A percentile compares a stretch with the other conserved stretches of the same genome.
Conservation (phyloP, 2,113 vertebrate genomes). For the Neotragus moschatus region DNA sequence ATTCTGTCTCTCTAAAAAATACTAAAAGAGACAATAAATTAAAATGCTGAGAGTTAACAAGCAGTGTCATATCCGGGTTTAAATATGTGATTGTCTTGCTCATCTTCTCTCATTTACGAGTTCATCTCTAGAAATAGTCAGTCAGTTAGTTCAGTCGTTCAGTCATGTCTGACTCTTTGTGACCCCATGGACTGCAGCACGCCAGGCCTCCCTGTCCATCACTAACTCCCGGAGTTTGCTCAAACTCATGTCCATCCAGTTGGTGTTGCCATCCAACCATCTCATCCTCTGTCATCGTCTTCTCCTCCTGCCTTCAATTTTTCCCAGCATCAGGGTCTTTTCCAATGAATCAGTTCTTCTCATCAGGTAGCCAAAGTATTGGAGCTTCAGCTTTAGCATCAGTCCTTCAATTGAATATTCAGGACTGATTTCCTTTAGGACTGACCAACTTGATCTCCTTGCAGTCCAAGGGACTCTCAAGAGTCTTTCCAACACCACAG, state of each 20-base stretch:
- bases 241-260: neutral
- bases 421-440: neutral
- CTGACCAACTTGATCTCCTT: neutral
- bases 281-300: neutral
- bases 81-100: neutral
- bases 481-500: neutral
- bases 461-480: neutral
- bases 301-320: neutral
- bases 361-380: neutral
- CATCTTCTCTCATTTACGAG: neutral
- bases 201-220: neutral
- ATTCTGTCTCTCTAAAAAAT: neutral
- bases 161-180: neutral
- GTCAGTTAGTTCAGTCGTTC: neutral
- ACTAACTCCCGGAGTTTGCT: neutral
- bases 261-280: neutral
- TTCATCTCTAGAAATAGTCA: neutral
- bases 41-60: neutral
- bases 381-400: neutral
- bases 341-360: neutral
- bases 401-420: neutral
- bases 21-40: neutral
- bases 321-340: neutral
- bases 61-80: neutral
- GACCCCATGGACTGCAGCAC: neutral